These are phyloP conservation scores for Platanista minor DNA, from an alignment of 2,113 vertebrate genomes.

Conservation along the genomic window DNA sequence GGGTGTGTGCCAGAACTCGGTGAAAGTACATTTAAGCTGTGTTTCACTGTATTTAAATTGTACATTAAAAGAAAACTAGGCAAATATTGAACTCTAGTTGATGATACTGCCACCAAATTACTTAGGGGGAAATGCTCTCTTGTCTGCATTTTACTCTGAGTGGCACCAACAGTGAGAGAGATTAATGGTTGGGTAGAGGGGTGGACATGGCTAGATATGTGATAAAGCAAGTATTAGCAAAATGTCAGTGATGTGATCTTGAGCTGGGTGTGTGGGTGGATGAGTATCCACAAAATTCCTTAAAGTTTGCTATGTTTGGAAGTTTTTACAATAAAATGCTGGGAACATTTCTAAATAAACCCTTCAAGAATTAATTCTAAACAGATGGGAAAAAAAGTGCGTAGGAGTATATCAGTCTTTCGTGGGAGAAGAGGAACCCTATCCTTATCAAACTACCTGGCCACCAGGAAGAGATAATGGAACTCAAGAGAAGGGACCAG, in stretches of 20 bases:
- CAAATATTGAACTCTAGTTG: neutral
- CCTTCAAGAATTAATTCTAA: neutral
- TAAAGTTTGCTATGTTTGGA: neutral
- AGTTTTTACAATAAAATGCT: neutral
- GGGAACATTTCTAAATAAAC: neutral
- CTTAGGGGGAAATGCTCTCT: neutral
- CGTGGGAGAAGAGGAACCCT: neutral
- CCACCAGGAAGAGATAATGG: neutral
- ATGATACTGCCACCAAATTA: neutral
- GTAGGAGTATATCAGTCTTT: neutral
- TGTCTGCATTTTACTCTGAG: neutral
- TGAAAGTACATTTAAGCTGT: neutral
- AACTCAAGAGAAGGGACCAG: neutral
- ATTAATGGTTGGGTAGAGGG: neutral
- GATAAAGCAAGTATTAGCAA: neutral
- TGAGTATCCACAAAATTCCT: neutral
- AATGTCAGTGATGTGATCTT: neutral
- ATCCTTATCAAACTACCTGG: neutral
- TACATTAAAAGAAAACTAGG: neutral
- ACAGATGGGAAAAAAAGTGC: accelerated
- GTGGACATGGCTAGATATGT: neutral
- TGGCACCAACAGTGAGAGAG: neutral
- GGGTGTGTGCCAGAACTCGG: neutral
- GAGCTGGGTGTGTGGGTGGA: neutral
- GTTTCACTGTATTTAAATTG: neutral